These are phyloP conservation scores for Chrysocyon brachyurus DNA, from an alignment of 2,797 vertebrate species.

Conservation along the genomic window DNA sequence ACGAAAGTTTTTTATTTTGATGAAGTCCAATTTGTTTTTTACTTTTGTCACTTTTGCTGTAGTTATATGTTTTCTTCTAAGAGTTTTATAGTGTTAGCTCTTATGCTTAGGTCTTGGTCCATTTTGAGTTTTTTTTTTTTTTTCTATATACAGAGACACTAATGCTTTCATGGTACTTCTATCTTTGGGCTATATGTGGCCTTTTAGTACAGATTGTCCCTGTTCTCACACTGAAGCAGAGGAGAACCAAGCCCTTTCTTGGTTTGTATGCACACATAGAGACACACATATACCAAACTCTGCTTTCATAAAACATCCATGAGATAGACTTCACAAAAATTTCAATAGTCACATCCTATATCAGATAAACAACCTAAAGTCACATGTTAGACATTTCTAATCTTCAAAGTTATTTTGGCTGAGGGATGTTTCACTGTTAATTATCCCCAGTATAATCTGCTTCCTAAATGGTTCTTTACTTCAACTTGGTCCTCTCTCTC, in stretches of 20 bases:
- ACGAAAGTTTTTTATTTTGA: conserved; percentile 15
- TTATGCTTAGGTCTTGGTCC: not conserved
- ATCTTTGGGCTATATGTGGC: not conserved
- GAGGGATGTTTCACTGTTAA: not conserved
- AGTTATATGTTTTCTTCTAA: not conserved
- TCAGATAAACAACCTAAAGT: not conserved
- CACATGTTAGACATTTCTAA: not conserved
- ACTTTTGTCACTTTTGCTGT: not conserved
- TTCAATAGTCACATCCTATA: not conserved
- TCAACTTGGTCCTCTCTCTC: not conserved
- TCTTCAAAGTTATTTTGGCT: not conserved
- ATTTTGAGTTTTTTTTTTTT: not conserved
- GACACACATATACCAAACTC: not conserved
- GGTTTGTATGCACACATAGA: not conserved
- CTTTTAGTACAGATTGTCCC: not conserved
- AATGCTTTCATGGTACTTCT: not conserved
- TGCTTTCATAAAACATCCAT: not conserved
- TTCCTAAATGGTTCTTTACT: not conserved
- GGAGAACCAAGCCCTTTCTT: not conserved
- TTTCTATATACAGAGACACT: not conserved
- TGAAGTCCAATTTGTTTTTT: not conserved
- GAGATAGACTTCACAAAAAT: not conserved
- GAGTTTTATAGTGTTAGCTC: not conserved
- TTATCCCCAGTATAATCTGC: not conserved
- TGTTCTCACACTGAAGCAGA: not conserved